Percentiles rank a stretch among this genome's conserved stretches.
Conservation (phyloP, 2,888 invertebrate species). For the Adelphocoris suturalis region DNA sequence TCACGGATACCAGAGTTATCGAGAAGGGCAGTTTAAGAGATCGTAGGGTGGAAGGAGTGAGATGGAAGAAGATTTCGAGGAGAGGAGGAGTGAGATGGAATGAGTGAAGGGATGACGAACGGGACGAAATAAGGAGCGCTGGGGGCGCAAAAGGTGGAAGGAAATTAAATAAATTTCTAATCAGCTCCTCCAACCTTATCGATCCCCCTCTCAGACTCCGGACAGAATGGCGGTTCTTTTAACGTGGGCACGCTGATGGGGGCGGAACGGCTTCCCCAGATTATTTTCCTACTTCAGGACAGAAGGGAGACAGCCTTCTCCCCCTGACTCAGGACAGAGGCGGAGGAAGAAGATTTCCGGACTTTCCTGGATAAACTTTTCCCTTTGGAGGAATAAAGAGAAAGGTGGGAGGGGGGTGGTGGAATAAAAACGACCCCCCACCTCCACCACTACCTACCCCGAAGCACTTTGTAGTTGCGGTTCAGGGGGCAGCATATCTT, state of each 20-base stretch:
- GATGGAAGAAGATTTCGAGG: not conserved
- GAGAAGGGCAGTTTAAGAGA: too few species aligned
- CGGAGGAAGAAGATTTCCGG: conserved; percentile 18
- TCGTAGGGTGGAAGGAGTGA: conserved; percentile 21
- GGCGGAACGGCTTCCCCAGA: too few species aligned
- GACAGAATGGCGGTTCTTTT: too few species aligned
- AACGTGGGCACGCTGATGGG: too few species aligned
- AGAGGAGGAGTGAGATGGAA: conserved; percentile 23
- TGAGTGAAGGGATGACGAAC: not conserved
- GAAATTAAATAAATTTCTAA: conserved; percentile 75
- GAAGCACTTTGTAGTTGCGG: too few species aligned
- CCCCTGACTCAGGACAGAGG: too few species aligned
- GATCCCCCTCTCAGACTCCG: conserved; percentile 21
- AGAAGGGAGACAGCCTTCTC: too few species aligned
- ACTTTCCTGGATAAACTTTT: conserved; percentile 40
- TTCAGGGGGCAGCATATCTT: too few species aligned
- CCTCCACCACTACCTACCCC: not conserved
- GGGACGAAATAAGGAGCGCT: too few species aligned
- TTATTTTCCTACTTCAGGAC: conserved; percentile 23
- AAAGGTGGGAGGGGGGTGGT: not conserved
- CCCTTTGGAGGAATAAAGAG: conserved; percentile 16
- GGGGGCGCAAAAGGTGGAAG: conserved; percentile 48
- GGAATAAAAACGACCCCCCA: not conserved
- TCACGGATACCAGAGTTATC: too few species aligned
- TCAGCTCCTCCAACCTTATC: conserved; percentile 68